Evolutionary conservation across 2,888 invertebrate genomes (phyloP), one percentile per base, ranked within the genome.

Genomic region (Cryptocheilus praepositus): DNA sequence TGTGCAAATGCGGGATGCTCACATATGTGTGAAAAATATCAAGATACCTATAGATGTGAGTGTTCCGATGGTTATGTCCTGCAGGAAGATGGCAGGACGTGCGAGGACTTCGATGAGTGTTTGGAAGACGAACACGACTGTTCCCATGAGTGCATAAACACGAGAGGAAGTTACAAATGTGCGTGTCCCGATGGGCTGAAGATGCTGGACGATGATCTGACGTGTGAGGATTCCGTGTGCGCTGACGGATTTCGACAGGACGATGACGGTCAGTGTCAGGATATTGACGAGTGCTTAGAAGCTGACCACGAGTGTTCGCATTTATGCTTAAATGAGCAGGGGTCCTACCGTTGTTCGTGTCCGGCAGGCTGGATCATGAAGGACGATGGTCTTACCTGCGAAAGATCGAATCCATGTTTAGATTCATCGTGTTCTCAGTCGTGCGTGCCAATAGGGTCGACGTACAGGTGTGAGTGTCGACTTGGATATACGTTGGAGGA

Each of bases 281-380:
- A 89, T 15, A 76, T 88, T 36, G 87, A 87, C 49, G 85, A 79
- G 19, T 91, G 91, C 67, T 88, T 89, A 79, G 90, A 80, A 5
- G 79, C 77, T 5, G 83, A 76, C 51, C 88, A 85, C 66, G 89
- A 89, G 59, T 91, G 91, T 79, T 90, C 90, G 8, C 90, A 91
- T 71, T 79, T 81, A n/a, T 91, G 91, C 75, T 77, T 89, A 44
- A 92, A 92, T 69, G 89, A 90, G 0, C 82, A 89, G 25, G 93
- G 93, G 19, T 91, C 92, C 3, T 94, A 91, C 81, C 85, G 87
- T 22, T 94, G 94, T 81, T 86, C 88, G 70, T 93, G 93, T 81
- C 87, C 89, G 1, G 71, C 85, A 16, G 91, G 91, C 0, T 92
- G 90, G 81, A 88, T 86, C 54, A 76, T 92, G 21, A 83, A 83